These are phyloP conservation scores for Sebastes iracundus DNA, from an alignment of 2,797 vertebrate species.

Conservation along the genomic window DNA sequence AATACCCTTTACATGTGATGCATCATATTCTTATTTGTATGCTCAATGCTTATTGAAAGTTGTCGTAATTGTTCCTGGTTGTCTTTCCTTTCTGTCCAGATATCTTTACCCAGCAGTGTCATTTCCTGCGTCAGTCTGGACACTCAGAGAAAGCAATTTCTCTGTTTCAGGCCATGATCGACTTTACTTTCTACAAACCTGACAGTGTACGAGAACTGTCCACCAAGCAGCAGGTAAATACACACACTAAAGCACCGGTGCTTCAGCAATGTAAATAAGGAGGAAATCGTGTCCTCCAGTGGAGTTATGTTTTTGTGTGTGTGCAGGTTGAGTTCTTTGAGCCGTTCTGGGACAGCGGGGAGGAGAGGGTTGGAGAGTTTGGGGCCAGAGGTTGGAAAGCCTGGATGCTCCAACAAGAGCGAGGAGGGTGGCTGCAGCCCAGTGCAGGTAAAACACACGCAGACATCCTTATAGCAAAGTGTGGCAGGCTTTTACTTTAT, in stretches of 20 bases:
- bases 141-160: constrained; percentile 90
- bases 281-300: not conserved
- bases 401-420: constrained; percentile 97
- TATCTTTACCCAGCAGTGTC: constrained; percentile 90
- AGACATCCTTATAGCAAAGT: not conserved
- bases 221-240: constrained; percentile 78
- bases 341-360: constrained; percentile 97
- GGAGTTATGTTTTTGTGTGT: not conserved
- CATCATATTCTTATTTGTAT: not conserved
- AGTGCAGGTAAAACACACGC: constrained; percentile 78
- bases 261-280: not conserved
- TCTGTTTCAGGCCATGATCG: constrained; percentile 90
- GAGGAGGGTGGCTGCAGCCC: constrained; percentile 92
- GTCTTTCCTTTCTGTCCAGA: constrained; percentile 66
- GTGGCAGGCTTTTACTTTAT: not conserved
- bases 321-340: constrained; percentile 96
- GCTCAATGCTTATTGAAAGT: not conserved
- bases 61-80: not conserved
- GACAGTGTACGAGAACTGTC: constrained; percentile 84
- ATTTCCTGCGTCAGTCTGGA: constrained; percentile 91
- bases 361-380: constrained; percentile 91
- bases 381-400: constrained; percentile 93
- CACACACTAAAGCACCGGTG: not conserved
- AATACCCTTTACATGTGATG: too few species aligned
- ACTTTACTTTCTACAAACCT: constrained; percentile 94